Conservation (phyloP, 2,797 vertebrate species). For the Sebastes miniatus region DNA sequence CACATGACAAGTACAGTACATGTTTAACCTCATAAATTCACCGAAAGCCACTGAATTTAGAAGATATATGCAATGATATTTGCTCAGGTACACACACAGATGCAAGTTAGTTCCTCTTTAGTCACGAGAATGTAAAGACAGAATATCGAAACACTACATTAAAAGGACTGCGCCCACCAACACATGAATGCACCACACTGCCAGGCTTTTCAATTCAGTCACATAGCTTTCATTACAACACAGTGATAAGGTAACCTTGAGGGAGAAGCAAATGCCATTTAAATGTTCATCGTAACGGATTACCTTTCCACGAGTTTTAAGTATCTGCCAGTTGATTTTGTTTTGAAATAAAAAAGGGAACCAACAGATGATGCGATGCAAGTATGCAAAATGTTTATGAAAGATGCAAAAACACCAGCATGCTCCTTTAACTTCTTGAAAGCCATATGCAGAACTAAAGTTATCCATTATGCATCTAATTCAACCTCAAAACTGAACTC, state of each 20-base stretch:
- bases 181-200: neutral
- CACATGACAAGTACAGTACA: neutral
- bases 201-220: neutral
- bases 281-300: slow-evolving; percentile 27
- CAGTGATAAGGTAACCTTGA: slow-evolving; percentile 9
- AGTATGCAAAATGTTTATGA: neutral
- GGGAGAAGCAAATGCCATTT: slow-evolving; percentile 2
- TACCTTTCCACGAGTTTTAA: neutral
- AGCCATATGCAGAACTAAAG: neutral
- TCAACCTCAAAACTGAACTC: neutral
- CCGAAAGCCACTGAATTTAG: neutral
- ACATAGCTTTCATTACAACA: neutral
- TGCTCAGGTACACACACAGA: neutral
- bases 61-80: neutral
- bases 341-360: neutral
- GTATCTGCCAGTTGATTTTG: neutral
- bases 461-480: neutral
- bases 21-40: neutral
- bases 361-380: neutral
- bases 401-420: neutral
- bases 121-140: neutral
- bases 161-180: neutral
- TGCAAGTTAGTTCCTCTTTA: neutral
- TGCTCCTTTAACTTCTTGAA: neutral
- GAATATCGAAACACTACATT: neutral